Base-by-base conservation (phyloP, 2,888 invertebrate genomes). In the Caenorhabditis sp. region DNA sequence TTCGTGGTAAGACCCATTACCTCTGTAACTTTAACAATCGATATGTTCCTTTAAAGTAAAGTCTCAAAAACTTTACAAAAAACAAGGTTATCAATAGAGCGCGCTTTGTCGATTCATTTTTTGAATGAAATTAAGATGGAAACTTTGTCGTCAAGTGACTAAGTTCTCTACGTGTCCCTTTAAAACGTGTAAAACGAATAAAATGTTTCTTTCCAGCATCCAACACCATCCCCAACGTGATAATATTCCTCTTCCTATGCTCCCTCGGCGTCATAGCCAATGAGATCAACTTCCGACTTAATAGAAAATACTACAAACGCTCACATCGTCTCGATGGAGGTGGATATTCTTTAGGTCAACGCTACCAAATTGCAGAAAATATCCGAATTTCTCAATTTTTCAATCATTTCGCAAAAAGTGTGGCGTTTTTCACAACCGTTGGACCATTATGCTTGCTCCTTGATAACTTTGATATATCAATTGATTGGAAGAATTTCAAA, bases 371-470 rank as follows among this genome's bases (percentile, higher is more conserved):
- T 52, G 63, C 70, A 1, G 70, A 71, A 17, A 71, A 71, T 20
- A 71, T 71, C 21, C 59, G 67, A 4, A 63, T 71, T 20, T 71
- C 70, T 50, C 67, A 71, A 66, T 71, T 71, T 20, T 71, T 71
- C 57, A 59, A 63, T 10, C 66, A 61, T 0, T 57, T 67, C 26
- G 66, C 70, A 0, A 23, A 64, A 5, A 71, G 70, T 25, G 63
- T 71, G 7, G 70, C 67, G 8, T 67, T 71, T 27, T 71, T 71
- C 57, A 64, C 64, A 56, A 71, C 66, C n/a, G 61, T 57, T 54
- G 70, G 70, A 10, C 66, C 67, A 1, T 27, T 67, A 7, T 71
- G 66, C 21, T 36, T 71, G 17, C 26, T 71, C 1, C 52, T 71
- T n/a, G 66, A 71, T 25, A 71, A 67, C 59, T 56, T 71, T 49